Evolutionary conservation across 2,113 vertebrate species (phyloP).

Genomic region (Nibea albiflora): DNA sequence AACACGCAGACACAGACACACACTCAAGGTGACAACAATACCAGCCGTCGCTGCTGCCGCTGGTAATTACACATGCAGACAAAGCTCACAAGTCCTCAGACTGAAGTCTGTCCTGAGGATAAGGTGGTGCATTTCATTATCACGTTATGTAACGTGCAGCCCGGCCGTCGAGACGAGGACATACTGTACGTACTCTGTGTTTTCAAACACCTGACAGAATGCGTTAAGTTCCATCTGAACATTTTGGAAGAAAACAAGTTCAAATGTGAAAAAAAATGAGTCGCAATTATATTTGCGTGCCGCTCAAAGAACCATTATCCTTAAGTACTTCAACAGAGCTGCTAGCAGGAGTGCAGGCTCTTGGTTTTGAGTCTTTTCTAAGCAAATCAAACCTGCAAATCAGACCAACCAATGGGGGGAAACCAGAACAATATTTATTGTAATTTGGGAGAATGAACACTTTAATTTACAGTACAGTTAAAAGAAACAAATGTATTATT

Average conservation of each 20-base stretch:
- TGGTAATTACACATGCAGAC: background rate
- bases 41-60: too few species aligned
- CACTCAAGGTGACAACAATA: too few species aligned
- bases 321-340: too few species aligned
- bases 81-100: background rate
- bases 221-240: background rate
- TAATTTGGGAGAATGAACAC: constrained; percentile 8
- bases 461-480: constrained; percentile 5
- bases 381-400: background rate
- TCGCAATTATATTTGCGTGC: background rate
- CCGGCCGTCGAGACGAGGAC: background rate
- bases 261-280: too few species aligned
- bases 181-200: background rate
- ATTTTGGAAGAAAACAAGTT: background rate
- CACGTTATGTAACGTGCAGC: constrained; percentile 1
- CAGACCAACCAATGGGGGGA: background rate
- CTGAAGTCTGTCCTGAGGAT: constrained; percentile 1
- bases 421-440: background rate
- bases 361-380: too few species aligned
- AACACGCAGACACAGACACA: too few species aligned
- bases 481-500: constrained; percentile 37
- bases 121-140: background rate
- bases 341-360: too few species aligned
- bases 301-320: background rate
- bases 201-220: background rate